These are phyloP conservation scores for Ptilonorhynchus violaceus DNA, from an alignment of 2,113 vertebrate species.

Conservation along the genomic window DNA sequence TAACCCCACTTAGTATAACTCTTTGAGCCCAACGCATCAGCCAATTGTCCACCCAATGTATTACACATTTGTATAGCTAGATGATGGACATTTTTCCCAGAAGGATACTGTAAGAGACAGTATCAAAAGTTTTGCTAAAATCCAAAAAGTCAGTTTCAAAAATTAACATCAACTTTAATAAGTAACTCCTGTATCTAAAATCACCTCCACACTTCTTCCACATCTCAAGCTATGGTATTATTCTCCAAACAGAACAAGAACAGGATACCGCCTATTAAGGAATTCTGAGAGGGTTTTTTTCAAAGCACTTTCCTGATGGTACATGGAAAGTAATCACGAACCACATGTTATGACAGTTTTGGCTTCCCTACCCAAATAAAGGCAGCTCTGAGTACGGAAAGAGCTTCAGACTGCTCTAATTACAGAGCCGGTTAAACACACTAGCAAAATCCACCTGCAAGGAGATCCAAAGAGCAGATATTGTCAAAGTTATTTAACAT, in stretches of 20 bases:
- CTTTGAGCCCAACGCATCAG: neutral
- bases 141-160: neutral
- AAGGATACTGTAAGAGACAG: neutral
- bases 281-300: neutral
- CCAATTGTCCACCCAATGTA: fast-evolving
- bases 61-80: neutral
- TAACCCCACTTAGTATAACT: neutral
- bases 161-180: neutral
- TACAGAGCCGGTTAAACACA: neutral
- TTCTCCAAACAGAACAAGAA: neutral
- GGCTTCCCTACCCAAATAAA: neutral
- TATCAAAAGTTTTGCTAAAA: neutral
- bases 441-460: neutral
- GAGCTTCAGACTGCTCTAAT: neutral
- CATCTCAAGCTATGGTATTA: neutral
- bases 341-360: neutral
- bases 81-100: neutral
- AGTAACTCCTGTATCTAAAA: neutral
- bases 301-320: fast-evolving
- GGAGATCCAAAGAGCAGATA: neutral
- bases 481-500: neutral
- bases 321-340: neutral
- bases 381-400: neutral
- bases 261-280: neutral
- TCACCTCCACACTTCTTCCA: neutral